Percentiles rank a stretch among this genome's conserved stretches.
Evolutionary conservation across 2,113 vertebrate genomes (phyloP).

Genomic region (Anser brachyrhynchus): DNA sequence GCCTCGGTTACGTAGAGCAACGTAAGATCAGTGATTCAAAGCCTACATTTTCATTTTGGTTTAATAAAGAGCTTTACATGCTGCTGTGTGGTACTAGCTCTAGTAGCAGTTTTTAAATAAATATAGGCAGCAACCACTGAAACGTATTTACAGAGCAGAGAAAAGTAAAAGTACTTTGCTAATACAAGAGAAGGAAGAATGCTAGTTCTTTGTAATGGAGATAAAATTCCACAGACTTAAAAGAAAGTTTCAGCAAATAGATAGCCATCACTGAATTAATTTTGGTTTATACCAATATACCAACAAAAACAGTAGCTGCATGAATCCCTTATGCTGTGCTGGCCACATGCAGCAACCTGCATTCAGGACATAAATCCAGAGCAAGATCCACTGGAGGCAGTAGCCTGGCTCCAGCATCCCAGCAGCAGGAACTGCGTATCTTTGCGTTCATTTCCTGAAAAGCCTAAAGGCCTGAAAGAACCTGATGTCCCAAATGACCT

Average conservation of each 20-base stretch:
- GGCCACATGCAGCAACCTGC: background rate
- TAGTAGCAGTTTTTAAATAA: background rate
- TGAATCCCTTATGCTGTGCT: background rate
- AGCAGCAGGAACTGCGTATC: background rate
- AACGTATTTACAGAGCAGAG: background rate
- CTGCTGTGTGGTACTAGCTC: background rate
- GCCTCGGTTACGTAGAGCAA: background rate
- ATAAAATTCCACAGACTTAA: background rate
- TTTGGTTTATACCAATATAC: background rate
- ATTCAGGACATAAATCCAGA: background rate
- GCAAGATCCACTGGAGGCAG: background rate
- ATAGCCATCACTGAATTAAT: background rate
- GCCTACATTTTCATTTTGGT: background rate
- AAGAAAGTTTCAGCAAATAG: background rate
- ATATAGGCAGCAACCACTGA: background rate
- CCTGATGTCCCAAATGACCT: background rate
- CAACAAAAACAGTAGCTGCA: background rate
- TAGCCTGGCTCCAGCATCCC: background rate
- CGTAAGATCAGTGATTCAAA: background rate
- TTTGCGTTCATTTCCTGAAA: background rate
- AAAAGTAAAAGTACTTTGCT: background rate
- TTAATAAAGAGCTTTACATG: background rate
- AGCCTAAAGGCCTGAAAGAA: background rate
- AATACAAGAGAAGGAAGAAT: background rate
- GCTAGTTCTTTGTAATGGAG: background rate